Conservation (phyloP, 2,888 invertebrate species). For the Actias luna region DNA sequence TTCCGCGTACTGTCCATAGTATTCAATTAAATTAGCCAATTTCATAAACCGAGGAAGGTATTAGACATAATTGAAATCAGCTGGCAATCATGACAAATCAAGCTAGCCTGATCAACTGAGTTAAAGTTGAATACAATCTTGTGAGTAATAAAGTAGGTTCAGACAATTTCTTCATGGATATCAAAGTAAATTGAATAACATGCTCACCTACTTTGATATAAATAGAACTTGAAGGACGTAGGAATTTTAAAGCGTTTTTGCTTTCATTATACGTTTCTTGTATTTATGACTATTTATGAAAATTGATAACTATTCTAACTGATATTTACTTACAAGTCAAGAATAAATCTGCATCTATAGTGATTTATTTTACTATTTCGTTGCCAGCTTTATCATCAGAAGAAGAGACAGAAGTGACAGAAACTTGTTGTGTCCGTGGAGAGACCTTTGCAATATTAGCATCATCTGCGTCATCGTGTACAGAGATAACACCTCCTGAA, state of each 20-base stretch:
- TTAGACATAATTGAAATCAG: too few relatives aligned
- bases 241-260: neutral
- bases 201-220: neutral
- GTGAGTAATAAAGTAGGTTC: neutral
- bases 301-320: too few relatives aligned
- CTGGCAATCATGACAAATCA: neutral
- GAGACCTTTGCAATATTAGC: conserved; percentile 38
- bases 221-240: neutral
- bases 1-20: too few relatives aligned
- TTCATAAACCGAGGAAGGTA: too few relatives aligned
- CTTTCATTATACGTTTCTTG: neutral
- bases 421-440: conserved; percentile 56
- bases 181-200: neutral
- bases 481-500: conserved; percentile 41
- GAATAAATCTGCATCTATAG: neutral
- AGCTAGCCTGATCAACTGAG: neutral
- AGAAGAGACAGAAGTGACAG: conserved; percentile 48
- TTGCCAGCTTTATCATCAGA: conserved; percentile 49
- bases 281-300: neutral
- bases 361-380: neutral
- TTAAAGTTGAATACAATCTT: neutral
- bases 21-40: too few relatives aligned
- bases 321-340: too few relatives aligned
- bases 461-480: conserved; percentile 39
- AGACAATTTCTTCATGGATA: neutral